Evolutionary conservation across 2,888 invertebrate species (phyloP).

Genomic region (Drosophila falleni): DNA sequence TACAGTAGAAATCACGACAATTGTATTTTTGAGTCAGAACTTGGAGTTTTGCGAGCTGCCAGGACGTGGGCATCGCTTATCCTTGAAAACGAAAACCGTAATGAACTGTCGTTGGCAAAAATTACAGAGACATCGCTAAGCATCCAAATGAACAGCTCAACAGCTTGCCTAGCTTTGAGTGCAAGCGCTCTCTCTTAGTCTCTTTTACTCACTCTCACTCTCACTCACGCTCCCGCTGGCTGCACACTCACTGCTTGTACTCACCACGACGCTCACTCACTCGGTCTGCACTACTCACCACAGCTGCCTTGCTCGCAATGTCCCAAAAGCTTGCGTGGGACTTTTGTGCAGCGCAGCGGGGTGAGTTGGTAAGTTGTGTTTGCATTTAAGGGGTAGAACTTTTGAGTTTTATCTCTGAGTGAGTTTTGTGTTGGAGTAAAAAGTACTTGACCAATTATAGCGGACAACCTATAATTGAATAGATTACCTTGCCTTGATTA

Average conservation of each 20-base stretch:
- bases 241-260: constrained; percentile 15
- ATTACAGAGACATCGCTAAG: constrained; percentile 57
- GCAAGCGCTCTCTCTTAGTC: constrained; percentile 46
- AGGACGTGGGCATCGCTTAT: constrained; percentile 70
- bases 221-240: background rate
- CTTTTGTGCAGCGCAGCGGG: constrained; percentile 20
- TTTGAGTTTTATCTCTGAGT: background rate
- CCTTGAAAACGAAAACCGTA: constrained; percentile 77
- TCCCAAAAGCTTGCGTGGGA: constrained; percentile 15
- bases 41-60: constrained; percentile 41
- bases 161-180: constrained; percentile 44
- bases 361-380: constrained; percentile 2
- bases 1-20: constrained; percentile 35
- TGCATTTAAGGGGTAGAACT: background rate
- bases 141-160: constrained; percentile 65
- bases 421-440: background rate
- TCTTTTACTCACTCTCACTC: constrained; percentile 3
- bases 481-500: constrained; percentile 11
- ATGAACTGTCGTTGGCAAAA: constrained; percentile 70
- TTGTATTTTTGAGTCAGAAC: constrained; percentile 20
- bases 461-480: background rate
- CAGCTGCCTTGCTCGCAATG: background rate
- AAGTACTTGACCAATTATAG: background rate
- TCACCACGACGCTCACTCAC: background rate
- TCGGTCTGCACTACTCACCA: constrained; percentile 21